phyloP scores from a whole-genome alignment of 1,140 invertebrate genomes.

The Diplogasteroides magnus region DNA sequence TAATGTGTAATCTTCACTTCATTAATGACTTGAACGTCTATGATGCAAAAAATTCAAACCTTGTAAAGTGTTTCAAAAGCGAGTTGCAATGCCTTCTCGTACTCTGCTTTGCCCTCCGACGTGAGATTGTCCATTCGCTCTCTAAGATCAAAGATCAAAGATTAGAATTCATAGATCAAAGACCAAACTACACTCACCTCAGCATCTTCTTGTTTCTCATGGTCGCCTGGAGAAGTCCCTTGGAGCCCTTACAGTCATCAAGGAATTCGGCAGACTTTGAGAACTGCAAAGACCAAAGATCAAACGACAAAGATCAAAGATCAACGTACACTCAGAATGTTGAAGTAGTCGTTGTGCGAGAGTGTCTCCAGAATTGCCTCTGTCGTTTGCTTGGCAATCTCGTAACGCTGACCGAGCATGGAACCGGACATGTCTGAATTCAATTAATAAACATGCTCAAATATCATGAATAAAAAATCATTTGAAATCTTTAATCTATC shows the following conservation, averaged over 20 bases:
- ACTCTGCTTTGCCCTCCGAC: slow-evolving; percentile 86
- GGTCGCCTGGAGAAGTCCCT: slow-evolving; percentile 58
- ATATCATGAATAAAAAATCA: background rate
- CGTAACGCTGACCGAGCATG: slow-evolving; percentile 85
- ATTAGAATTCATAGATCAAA: too few relatives aligned
- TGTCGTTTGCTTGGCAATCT: slow-evolving; percentile 84
- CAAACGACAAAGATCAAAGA: slow-evolving; percentile 50
- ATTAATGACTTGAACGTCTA: too few relatives aligned
- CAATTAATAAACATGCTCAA: background rate
- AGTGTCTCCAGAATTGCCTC: slow-evolving; percentile 85
- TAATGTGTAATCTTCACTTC: too few relatives aligned
- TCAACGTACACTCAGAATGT: slow-evolving; percentile 68
- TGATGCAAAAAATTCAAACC: too few relatives aligned
- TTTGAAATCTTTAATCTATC: too few relatives aligned
- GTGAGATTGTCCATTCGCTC: slow-evolving; percentile 69
- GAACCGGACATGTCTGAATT: slow-evolving; percentile 68
- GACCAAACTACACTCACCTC: too few relatives aligned
- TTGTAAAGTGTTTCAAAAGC: slow-evolving; percentile 80
- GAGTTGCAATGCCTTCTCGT: slow-evolving; percentile 77
- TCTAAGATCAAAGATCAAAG: slow-evolving; percentile 69
- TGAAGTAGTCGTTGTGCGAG: slow-evolving; percentile 94
- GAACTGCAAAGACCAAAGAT: slow-evolving; percentile 56
- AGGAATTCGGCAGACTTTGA: slow-evolving; percentile 56
- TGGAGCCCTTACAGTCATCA: slow-evolving; percentile 50
- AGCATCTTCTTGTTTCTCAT: slow-evolving; percentile 57